Evolutionary conservation across 1,140 invertebrate species (phyloP), one percentile per base, ranked within the genome.

Genomic region (Drosophila tsacasi): DNA sequence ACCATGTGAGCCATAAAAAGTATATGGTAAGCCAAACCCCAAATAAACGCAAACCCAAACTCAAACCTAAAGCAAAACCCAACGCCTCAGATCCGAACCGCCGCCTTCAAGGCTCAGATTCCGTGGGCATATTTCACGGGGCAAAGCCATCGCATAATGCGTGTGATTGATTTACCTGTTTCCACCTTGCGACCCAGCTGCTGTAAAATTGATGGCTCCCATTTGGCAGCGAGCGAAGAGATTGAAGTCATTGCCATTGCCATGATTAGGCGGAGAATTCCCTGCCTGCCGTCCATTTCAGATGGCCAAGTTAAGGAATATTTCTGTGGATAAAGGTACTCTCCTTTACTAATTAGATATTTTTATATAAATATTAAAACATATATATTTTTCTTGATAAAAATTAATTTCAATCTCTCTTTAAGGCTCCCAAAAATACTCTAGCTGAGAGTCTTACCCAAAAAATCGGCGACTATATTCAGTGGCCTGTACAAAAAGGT

Each of bases 141-240:
- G 76, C 65, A 85, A 79, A 85, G 75, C 55, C 79, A 76, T 69
- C 61, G 79, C 77, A 80, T 87, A 89, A 87, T 89, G 84, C 81
- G 73, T 59, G 62, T 80, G 84, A 87, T 87, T 87, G 84, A 87
- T 87, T 87, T 89, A 87, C 81, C 84, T 87, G 81, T 76, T 79
- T 79, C 59, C 78, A 71, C 78, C 71, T 81, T 15, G 54, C 58
- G 39, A 46, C 40, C 63, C 58, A 69, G 52, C 66, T 75, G 81
- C 42, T 69, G 52, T 62, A 77, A 83, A 87, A 89, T 83, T 89
- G 71, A 86, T 86, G 84, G 63, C 64, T 74, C 72, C 64, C 83
- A 82, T 86, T 85, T 86, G 82, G 49, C 63, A 84, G 55, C 30
- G 35, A 25, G 78, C 44, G 52, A 60, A 37, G 76, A 72, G 65